These are phyloP conservation scores for Sarcophaga variegata DNA, from an alignment of 2,888 invertebrate genomes.

Conservation along the genomic window DNA sequence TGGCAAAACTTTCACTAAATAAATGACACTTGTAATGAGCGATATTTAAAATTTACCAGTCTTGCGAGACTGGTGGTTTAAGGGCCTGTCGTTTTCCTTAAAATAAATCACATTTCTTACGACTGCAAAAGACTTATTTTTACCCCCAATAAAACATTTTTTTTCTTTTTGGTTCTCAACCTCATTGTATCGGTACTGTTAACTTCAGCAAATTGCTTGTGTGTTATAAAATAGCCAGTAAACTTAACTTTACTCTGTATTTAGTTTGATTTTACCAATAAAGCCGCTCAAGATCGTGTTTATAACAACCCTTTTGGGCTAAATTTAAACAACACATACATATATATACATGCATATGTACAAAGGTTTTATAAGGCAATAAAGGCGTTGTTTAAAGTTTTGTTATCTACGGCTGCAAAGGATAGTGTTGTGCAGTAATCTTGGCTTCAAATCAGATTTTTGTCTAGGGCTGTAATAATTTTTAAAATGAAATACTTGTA, in stretches of 20 bases:
- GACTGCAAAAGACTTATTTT: neutral
- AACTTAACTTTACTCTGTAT: neutral
- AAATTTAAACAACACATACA: slow-evolving; percentile 41
- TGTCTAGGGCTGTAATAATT: too few relatives aligned
- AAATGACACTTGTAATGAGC: too few relatives aligned
- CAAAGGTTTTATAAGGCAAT: neutral
- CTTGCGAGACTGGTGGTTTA: too few relatives aligned
- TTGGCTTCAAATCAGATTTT: neutral
- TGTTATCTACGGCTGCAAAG: neutral
- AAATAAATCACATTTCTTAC: too few relatives aligned
- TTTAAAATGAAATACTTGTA: neutral
- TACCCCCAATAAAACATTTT: neutral
- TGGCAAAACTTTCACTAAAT: too few relatives aligned
- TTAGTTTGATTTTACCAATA: neutral
- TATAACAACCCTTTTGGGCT: slow-evolving; percentile 49
- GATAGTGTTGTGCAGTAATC: neutral
- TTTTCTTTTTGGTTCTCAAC: neutral
- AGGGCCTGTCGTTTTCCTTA: too few relatives aligned
- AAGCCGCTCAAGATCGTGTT: slow-evolving; percentile 56
- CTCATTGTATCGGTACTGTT: neutral
- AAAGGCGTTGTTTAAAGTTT: neutral
- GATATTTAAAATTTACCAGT: too few relatives aligned
- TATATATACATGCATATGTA: neutral
- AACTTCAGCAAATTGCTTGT: neutral
- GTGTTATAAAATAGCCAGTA: neutral